phyloP scores from a whole-genome alignment of 35 echinoderm and acorn worm genomes.

The Diadema setosum region DNA sequence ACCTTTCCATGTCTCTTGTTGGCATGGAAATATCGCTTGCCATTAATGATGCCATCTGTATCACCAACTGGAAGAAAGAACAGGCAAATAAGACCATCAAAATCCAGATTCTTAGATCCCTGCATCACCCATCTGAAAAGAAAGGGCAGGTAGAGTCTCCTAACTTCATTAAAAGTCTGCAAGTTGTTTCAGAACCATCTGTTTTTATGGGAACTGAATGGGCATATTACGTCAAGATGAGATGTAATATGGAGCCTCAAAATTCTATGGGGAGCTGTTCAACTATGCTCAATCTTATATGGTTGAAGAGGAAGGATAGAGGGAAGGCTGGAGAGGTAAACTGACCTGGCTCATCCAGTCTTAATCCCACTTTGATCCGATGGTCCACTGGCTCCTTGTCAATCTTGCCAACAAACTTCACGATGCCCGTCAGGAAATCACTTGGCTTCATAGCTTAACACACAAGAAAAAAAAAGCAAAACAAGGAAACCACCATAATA shows the following conservation, averaged over 20 bases:
- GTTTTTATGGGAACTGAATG: not conserved
- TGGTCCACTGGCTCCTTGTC: conserved; percentile 75
- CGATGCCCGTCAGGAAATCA: conserved; percentile 63
- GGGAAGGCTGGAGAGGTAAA: not conserved
- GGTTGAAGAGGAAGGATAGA: not conserved
- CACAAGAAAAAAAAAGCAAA: not conserved
- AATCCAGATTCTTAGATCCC: too few relatives aligned
- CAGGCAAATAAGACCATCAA: not conserved
- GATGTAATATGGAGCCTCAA: too few relatives aligned
- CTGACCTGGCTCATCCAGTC: conserved; percentile 91
- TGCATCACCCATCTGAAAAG: too few relatives aligned
- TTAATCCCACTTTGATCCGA: conserved; percentile 72
- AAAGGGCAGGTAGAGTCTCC: too few relatives aligned
- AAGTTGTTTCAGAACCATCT: not conserved
- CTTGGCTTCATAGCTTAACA: conserved; percentile 40
- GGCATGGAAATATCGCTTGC: conserved; percentile 84
- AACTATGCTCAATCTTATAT: not conserved
- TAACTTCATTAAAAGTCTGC: too few relatives aligned
- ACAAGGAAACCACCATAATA: too few relatives aligned
- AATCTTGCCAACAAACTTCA: conserved; percentile 87
- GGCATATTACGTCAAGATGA: not conserved
- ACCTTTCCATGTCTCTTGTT: conserved; percentile 81
- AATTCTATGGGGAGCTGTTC: too few relatives aligned
- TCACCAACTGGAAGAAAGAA: conserved; percentile 65
- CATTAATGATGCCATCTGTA: conserved; percentile 83